Evolutionary conservation across 1,140 invertebrate genomes (phyloP).

Genomic region (Diploscapter pachys): DNA sequence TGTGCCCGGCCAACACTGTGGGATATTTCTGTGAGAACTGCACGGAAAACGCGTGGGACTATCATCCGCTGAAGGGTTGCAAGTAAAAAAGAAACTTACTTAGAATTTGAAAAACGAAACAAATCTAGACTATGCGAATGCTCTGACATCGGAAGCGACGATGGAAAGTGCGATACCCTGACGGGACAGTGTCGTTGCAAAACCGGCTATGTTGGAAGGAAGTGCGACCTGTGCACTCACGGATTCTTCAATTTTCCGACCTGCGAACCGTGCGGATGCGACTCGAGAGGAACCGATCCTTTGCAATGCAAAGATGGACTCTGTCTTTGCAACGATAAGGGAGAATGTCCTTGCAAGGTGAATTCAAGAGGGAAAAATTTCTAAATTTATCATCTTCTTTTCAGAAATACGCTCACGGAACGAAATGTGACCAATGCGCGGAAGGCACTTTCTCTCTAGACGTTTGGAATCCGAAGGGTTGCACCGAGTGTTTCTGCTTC

Average conservation of each 20-base stretch:
- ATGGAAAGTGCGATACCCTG: constrained; percentile 71
- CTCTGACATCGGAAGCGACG: constrained; percentile 69
- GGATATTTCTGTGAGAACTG: constrained; percentile 77
- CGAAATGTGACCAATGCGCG: constrained; percentile 79
- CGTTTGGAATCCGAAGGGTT: constrained; percentile 78
- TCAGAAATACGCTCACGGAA: constrained; percentile 70
- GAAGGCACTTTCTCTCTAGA: constrained; percentile 87
- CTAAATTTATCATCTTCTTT: no score
- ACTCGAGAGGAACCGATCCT: constrained; percentile 69
- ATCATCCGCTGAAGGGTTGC: constrained; percentile 72
- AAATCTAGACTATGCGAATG: constrained; percentile 69
- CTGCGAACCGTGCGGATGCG: constrained; percentile 78
- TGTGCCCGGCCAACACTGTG: constrained; percentile 78
- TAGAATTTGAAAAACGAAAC: no score
- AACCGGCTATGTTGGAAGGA: constrained; percentile 73
- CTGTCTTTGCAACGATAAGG: constrained; percentile 62
- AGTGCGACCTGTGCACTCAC: constrained; percentile 74
- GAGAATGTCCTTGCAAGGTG: constrained; percentile 79
- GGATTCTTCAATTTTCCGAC: constrained; percentile 85
- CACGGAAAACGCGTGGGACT: constrained; percentile 73
- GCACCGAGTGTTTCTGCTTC: constrained; percentile 96
- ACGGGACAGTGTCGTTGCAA: constrained; percentile 72
- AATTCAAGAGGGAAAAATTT: no score
- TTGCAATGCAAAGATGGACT: constrained; percentile 64
- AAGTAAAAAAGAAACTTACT: constrained; percentile 52